Base-by-base conservation (phyloP, 2,888 invertebrate genomes). In the Rhagium mordax region DNA sequence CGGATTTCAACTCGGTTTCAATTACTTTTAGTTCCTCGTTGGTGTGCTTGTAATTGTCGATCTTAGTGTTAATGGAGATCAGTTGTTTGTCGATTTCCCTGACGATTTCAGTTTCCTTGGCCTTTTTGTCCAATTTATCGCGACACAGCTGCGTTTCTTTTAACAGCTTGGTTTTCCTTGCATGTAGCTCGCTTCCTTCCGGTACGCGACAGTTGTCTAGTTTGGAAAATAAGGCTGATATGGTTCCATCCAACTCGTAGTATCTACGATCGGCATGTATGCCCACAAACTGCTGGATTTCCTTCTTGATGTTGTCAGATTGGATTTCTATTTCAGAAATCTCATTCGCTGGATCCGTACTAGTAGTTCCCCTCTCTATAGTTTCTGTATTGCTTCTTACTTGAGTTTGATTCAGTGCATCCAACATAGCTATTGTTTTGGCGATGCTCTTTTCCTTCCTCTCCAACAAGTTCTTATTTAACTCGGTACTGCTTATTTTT, bases 361-460 rank as follows among this genome's bases (percentile, higher is more conserved):
- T 41, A 60, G 16, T 59, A 16, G 15, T 33, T 13, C 13, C 16
- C 5, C 16, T 16, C 24, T 21, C n/a, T 13, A 20, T 13, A 7
- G 24, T 21, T 18, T 51, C 71, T 16, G 29, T 48, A 10, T 29
- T 70, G n/a, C 16, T 16, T 13, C 18, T 59, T 51, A 18, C 33
- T 55, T 70, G 20, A 16, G 47, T 27, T 16, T 57, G 13, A 21
- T 41, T 21, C 16, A 74, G 59, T 71, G 71, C 76, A n/a, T 65
- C 74, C 10, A 71, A 71, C 13, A 79, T 20, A 16, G 66, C 57
- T 10, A 74, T 74, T 13, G 75, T 70, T 57, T 65, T 69, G 49
- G 73, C 74, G 13, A 72, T 51, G 49, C 79, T 78, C 3, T 67
- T 74, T 33, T 75, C 72, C 65, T 78, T 76, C 57, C 80, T 72